Percentiles rank a stretch among this genome's conserved stretches.
Evolutionary conservation across 2,797 vertebrate genomes (phyloP).

Genomic region (Ctenosaura bakeri): DNA sequence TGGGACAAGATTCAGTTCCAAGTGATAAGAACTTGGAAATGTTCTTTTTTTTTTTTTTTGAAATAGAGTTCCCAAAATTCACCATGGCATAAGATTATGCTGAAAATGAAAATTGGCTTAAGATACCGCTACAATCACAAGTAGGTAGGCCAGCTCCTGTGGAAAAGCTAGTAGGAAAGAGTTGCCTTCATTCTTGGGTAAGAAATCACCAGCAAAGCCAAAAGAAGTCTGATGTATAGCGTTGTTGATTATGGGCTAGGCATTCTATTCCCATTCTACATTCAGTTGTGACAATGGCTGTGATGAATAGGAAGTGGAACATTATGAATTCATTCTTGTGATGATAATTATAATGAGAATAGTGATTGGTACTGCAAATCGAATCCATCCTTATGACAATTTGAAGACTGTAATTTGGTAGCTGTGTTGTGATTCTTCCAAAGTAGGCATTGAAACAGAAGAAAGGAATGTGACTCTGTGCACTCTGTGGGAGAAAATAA

Average conservation of each 20-base stretch:
- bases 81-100: too few species aligned
- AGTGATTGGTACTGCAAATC: slow-evolving; percentile 72
- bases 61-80: too few species aligned
- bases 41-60: too few species aligned
- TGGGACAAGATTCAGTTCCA: too few species aligned
- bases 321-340: slow-evolving; percentile 73
- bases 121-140: neutral
- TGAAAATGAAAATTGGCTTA: neutral
- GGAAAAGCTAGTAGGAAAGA: neutral
- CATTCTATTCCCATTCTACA: slow-evolving; percentile 55
- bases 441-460: slow-evolving; percentile 30
- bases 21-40: too few species aligned
- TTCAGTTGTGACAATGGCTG: slow-evolving; percentile 58
- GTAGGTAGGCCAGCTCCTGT: neutral
- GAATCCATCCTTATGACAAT: slow-evolving; percentile 72
- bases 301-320: slow-evolving; percentile 74
- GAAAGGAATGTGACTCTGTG: slow-evolving; percentile 9
- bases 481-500: slow-evolving; percentile 24
- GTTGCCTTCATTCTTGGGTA: neutral
- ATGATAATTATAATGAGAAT: slow-evolving; percentile 74
- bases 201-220: slow-evolving; percentile 54
- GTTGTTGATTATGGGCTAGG: slow-evolving; percentile 3
- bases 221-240: slow-evolving; percentile 57
- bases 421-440: slow-evolving; percentile 51
- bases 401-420: slow-evolving; percentile 64